A percentile compares a stretch with the other conserved stretches of the same genome.
Evolutionary conservation across 2,113 vertebrate species (phyloP).

Genomic region (Centropus unirufus): DNA sequence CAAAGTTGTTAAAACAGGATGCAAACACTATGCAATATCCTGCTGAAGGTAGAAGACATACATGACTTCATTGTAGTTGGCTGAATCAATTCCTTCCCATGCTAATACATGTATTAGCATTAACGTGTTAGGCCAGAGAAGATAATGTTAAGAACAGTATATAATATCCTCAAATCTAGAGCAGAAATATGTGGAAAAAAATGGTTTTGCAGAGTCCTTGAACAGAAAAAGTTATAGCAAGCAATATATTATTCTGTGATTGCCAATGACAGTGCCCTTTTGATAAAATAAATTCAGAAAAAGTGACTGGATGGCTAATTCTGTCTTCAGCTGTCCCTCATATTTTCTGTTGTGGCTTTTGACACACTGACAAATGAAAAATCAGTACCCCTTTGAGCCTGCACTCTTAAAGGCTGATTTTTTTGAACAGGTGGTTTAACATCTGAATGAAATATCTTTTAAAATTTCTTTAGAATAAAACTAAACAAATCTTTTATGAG

Average conservation of each 20-base stretch:
- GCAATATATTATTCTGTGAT: constrained; percentile 3
- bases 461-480: background rate
- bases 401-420: background rate
- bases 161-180: constrained; percentile 20
- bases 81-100: constrained; percentile 13
- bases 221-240: constrained; percentile 7
- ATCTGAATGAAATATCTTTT: background rate
- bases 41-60: background rate
- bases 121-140: background rate
- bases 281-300: background rate
- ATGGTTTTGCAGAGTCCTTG: constrained; percentile 14
- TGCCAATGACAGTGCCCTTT: background rate
- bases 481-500: background rate
- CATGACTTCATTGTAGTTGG: background rate
- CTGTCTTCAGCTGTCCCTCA: background rate
- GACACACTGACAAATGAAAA: background rate
- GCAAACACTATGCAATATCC: background rate
- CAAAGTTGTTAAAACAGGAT: constrained; percentile 23
- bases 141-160: background rate
- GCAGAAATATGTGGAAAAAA: constrained; percentile 9
- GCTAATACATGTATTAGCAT: background rate
- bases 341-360: background rate
- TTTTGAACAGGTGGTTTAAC: background rate
- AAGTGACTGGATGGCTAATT: background rate
- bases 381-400: background rate